phyloP scores from a whole-genome alignment of 2,797 vertebrate species.

The Gymnoscopelus microlampas region DNA sequence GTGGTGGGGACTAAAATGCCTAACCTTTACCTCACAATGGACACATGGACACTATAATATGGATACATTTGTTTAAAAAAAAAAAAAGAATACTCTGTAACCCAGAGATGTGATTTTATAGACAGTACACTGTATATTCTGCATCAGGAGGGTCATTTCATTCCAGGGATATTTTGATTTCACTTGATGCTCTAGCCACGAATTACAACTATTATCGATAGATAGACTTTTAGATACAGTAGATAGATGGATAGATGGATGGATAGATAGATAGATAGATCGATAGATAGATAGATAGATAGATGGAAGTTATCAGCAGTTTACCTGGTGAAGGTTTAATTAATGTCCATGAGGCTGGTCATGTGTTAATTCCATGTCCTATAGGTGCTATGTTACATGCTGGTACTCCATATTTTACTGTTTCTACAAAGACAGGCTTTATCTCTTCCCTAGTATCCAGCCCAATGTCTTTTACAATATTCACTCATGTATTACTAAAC shows the following conservation, averaged over 20 bases:
- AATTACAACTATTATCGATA: neutral
- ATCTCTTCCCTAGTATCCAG: conserved; percentile 46
- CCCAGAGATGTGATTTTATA: too few relatives aligned
- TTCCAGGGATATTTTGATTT: neutral
- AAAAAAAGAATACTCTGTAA: too few relatives aligned
- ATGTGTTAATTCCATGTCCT: conserved; percentile 3
- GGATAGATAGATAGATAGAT: too few relatives aligned
- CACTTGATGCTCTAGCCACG: neutral
- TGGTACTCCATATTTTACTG: neutral
- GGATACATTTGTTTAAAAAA: too few relatives aligned
- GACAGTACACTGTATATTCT: neutral
- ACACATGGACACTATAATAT: too few relatives aligned
- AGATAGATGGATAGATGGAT: too few relatives aligned
- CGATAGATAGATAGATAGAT: too few relatives aligned
- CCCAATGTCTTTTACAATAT: conserved; percentile 58
- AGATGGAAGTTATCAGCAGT: too few relatives aligned
- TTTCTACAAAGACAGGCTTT: conserved; percentile 50
- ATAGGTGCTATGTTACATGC: conserved; percentile 16
- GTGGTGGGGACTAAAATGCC: too few relatives aligned
- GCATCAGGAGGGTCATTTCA: conserved; percentile 8
- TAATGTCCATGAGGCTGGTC: neutral
- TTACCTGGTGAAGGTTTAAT: neutral
- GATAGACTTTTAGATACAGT: too few relatives aligned
- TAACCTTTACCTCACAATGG: too few relatives aligned
- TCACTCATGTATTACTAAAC: conserved; percentile 58